Base-by-base conservation (phyloP, 2,888 invertebrate genomes). In the Melanophora roralis region DNA sequence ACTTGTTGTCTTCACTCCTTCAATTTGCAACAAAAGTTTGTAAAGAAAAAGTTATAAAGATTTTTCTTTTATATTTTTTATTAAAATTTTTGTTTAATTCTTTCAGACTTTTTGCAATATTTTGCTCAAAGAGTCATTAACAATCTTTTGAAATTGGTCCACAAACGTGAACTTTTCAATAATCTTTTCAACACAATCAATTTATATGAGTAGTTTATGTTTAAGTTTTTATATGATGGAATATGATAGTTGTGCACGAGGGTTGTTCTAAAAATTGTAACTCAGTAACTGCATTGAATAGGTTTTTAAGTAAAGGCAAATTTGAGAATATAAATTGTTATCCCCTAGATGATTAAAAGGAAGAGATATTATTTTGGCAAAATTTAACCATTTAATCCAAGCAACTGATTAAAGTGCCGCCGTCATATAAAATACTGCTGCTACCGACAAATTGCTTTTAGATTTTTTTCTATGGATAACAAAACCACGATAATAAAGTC, bases 151-250 rank as follows among this genome's bases (percentile, higher is more conserved):
- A 75, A 79, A 79, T 75, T 67, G 71, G 75, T 75, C 67, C 67
- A 49, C 60, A 71, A 71, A 75, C 79, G 79, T 79, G 71, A 79
- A 71, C 74, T 79, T 67, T 79, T 75, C 79, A 75, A 79, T 79
- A 79, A 79, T 79, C 79, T 75, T 65, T 79, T 71, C 79, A 79
- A 79, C 74, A 79, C 75, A 75, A 79, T 75, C 69, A 71, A 60
- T 79, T 71, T 71, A n/a, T n/a, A n/a, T n/a, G n/a, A 23, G 65
- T 34, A 64, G 3, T 5, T 27, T 27, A 27, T 57, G 6, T 36
- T 51, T 16, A 3, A 0, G 9, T 16, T 40, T 43, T 59, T 38
- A 1, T 71, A 5, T 27, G 4, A 27, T 55, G n/a, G 55, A 40
- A 43, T 32, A 76, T 76, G 21, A 59, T 59, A 38, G 47, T 64